Evolutionary conservation across 1,140 invertebrate species (phyloP).

Genomic region (Homalodisca vitripennis): DNA sequence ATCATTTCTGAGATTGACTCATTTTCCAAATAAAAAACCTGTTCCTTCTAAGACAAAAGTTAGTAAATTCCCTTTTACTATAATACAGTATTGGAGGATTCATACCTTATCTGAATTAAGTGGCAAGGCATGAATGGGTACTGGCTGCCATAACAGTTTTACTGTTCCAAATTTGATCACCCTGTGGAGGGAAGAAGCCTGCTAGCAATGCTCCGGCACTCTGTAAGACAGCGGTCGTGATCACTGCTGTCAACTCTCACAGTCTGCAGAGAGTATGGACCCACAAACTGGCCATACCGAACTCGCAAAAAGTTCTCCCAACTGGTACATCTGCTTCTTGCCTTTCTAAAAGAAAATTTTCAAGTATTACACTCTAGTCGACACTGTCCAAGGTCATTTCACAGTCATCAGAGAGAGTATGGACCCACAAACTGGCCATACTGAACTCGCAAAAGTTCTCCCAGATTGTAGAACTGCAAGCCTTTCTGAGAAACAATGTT

Average conservation of each 20-base stretch:
- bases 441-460: no score
- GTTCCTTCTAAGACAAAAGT: background rate
- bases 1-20: slow-evolving; percentile 26
- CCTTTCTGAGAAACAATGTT: no score
- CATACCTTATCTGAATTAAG: slow-evolving; percentile 66
- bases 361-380: no score
- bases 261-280: slow-evolving; percentile 60
- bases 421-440: no score
- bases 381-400: no score
- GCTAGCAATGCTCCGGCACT: slow-evolving; percentile 80
- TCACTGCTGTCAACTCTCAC: slow-evolving; percentile 76
- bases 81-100: background rate
- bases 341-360: slow-evolving; percentile 74
- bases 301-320: slow-evolving; percentile 72
- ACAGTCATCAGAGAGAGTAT: no score
- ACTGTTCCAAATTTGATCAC: slow-evolving; percentile 67
- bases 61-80: background rate
- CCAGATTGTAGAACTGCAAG: no score
- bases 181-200: slow-evolving; percentile 73
- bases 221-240: slow-evolving; percentile 77
- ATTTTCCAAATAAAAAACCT: slow-evolving; percentile 6
- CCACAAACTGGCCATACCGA: slow-evolving; percentile 66
- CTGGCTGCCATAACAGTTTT: slow-evolving; percentile 79
- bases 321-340: slow-evolving; percentile 69
- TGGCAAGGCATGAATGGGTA: slow-evolving; percentile 77